Conservation (phyloP, 2,797 vertebrate genomes). For the Phrynocephalus guinanensis region DNA sequence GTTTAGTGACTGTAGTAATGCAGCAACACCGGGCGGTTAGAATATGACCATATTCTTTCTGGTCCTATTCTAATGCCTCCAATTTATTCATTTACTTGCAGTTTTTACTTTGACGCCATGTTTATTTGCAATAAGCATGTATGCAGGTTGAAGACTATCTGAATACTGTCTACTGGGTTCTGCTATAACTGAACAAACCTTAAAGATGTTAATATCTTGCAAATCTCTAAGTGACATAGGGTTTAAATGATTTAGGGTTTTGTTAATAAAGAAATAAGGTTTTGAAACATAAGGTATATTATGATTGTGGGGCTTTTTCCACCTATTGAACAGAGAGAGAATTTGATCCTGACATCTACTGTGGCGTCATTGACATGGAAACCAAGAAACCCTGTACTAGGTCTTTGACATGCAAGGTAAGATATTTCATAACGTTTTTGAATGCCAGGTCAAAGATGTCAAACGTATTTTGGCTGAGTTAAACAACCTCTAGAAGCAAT, state of each 20-base stretch:
- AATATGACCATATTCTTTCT: background rate
- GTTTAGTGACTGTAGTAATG: background rate
- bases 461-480: background rate
- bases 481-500: background rate
- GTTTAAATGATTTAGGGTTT: background rate
- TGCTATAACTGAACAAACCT: background rate
- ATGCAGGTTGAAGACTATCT: background rate
- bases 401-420: conserved; percentile 99
- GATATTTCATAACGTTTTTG: conserved; percentile 47
- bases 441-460: background rate
- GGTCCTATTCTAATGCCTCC: background rate
- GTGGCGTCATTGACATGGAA: conserved; percentile 95
- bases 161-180: background rate
- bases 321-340: conserved; percentile 88
- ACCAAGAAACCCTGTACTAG: conserved; percentile 98
- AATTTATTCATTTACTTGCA: background rate
- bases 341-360: conserved; percentile 98
- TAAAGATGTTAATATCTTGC: conserved; percentile 5
- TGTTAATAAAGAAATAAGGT: background rate
- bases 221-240: rapidly evolving
- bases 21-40: background rate
- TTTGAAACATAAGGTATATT: conserved; percentile 11
- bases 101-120: background rate
- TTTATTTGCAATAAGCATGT: background rate
- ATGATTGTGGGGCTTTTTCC: background rate